A percentile compares a stretch with the other conserved stretches of the same genome.
These are phyloP conservation scores for Petrocephalus zakoni DNA, from an alignment of 2,113 vertebrate genomes.

Conservation along the genomic window DNA sequence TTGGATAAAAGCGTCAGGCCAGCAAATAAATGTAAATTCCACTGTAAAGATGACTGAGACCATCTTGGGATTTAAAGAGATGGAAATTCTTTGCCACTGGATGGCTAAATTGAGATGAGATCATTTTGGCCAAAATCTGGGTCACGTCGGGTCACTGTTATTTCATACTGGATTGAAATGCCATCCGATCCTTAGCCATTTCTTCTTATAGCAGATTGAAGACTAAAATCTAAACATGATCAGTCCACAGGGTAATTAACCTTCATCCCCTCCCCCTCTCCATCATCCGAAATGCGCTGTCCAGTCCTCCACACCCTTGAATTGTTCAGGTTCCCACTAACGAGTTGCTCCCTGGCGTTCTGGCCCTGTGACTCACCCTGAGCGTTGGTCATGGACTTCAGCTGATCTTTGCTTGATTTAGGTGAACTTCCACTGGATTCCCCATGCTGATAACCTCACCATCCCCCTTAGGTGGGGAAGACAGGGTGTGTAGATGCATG, in stretches of 20 bases:
- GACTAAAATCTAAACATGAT: not conserved
- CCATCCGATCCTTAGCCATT: not conserved
- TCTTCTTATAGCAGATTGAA: not conserved
- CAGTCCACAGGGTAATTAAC: not conserved
- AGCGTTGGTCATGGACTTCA: not conserved
- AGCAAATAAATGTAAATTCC: slow-evolving; percentile 8
- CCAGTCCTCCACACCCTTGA: not conserved
- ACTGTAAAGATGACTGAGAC: not conserved
- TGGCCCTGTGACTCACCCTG: not conserved
- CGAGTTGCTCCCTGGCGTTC: not conserved
- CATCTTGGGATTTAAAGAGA: not conserved
- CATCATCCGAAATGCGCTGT: not conserved
- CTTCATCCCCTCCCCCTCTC: not conserved
- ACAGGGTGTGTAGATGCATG: not conserved
- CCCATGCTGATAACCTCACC: not conserved
- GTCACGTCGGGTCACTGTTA: not conserved
- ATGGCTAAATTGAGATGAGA: not conserved
- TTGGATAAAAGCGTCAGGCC: not conserved
- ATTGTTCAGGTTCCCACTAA: no score
- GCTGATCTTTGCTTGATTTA: not conserved
- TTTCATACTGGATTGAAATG: not conserved
- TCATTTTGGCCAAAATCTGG: not conserved
- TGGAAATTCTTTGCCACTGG: not conserved
- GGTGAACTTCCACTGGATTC: not conserved
- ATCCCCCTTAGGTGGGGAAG: not conserved